Evolutionary conservation across 1,140 invertebrate genomes (phyloP).

Genomic region (Drosophila subpulchrella): DNA sequence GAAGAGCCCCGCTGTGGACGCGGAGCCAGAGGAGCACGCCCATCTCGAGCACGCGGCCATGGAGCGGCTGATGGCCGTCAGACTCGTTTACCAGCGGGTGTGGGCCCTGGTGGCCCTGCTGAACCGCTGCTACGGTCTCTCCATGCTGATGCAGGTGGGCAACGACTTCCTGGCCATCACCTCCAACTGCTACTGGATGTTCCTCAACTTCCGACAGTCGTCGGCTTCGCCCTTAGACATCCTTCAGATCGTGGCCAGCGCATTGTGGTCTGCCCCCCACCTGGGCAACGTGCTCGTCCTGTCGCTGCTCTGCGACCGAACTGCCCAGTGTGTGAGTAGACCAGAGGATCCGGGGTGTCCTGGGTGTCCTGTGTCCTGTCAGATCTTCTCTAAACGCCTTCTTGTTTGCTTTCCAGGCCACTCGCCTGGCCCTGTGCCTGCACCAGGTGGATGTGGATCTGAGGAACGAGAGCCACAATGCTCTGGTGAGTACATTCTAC

Average conservation of each 20-base stretch:
- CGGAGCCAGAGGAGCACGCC: neutral
- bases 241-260: slow-evolving; percentile 63
- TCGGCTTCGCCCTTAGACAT: slow-evolving; percentile 55
- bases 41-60: slow-evolving; percentile 22
- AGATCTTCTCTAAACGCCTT: neutral
- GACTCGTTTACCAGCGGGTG: slow-evolving; percentile 68
- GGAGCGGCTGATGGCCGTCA: slow-evolving; percentile 51
- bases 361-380: no score
- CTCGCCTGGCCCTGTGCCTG: slow-evolving; percentile 63
- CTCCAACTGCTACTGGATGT: slow-evolving; percentile 82
- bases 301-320: slow-evolving; percentile 70
- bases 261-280: slow-evolving; percentile 70
- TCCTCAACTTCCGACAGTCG: slow-evolving; percentile 71
- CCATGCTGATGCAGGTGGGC: slow-evolving; percentile 72
- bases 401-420: slow-evolving; percentile 45
- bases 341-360: no score
- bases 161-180: slow-evolving; percentile 81
- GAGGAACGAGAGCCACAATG: slow-evolving; percentile 73
- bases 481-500: slow-evolving; percentile 53
- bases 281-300: slow-evolving; percentile 69
- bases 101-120: slow-evolving; percentile 59
- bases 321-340: slow-evolving; percentile 67
- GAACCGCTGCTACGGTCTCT: slow-evolving; percentile 68
- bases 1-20: neutral
- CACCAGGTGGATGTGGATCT: slow-evolving; percentile 72